Percentiles rank a stretch among this genome's conserved stretches.
Evolutionary conservation across 2,113 vertebrate genomes (phyloP).

Genomic region (Choloepus hoffmanni): DNA sequence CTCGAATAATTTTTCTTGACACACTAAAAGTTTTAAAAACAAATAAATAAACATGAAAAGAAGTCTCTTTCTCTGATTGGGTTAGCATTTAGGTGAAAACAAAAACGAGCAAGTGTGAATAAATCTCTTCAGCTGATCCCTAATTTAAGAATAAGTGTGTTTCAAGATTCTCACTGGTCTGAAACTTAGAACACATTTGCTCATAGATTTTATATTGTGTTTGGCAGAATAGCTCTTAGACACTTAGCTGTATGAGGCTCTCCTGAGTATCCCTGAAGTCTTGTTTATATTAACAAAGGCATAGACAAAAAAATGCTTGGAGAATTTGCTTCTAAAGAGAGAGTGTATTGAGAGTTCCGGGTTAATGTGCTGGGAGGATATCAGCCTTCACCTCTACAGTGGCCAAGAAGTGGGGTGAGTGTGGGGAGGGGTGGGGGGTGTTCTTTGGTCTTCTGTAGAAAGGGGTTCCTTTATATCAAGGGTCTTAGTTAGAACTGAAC

Average conservation of each 20-base stretch:
- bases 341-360: background rate
- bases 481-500: background rate
- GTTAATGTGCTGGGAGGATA: background rate
- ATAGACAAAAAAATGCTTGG: background rate
- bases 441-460: background rate
- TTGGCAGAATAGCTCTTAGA: background rate
- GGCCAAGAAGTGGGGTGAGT: background rate
- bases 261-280: background rate
- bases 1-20: background rate
- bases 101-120: background rate
- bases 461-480: background rate
- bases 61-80: background rate
- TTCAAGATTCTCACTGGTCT: background rate
- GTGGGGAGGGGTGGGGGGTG: background rate
- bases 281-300: background rate
- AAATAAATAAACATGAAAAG: background rate
- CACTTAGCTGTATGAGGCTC: background rate
- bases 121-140: background rate
- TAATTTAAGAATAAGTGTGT: background rate
- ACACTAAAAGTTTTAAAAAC: background rate
- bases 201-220: background rate
- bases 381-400: background rate
- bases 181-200: background rate
- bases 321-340: background rate
- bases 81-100: constrained; percentile 19